phyloP scores from a whole-genome alignment of 2,113 vertebrate genomes.

The Grammomys dolichurus region DNA sequence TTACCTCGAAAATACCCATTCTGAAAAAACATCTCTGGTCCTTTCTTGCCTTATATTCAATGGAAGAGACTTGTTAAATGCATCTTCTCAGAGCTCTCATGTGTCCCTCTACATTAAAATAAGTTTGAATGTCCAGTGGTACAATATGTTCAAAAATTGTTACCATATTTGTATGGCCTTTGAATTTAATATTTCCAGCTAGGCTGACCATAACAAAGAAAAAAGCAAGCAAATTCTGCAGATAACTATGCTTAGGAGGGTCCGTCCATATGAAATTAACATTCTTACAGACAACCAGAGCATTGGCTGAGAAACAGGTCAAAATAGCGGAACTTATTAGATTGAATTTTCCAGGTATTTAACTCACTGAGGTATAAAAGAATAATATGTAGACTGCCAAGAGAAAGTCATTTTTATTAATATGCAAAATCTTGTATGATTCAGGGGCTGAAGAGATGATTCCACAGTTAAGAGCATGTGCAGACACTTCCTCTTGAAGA shows the following conservation, averaged over 20 bases:
- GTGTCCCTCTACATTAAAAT: not conserved
- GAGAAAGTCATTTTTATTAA: slow-evolving; percentile 18
- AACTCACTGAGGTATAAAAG: slow-evolving; percentile 49
- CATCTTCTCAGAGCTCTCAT: not conserved
- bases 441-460: not conserved
- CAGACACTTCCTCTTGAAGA: not conserved
- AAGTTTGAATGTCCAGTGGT: slow-evolving; percentile 48
- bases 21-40: not conserved
- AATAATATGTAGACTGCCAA: not conserved
- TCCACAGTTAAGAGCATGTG: not conserved
- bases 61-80: not conserved
- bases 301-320: slow-evolving; percentile 47
- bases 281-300: slow-evolving; percentile 39
- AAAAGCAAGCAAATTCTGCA: slow-evolving; percentile 57
- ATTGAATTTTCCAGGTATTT: slow-evolving; percentile 69
- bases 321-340: slow-evolving; percentile 68
- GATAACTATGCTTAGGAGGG: slow-evolving; percentile 36
- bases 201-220: slow-evolving; percentile 64
- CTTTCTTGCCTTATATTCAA: not conserved
- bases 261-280: slow-evolving; percentile 34
- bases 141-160: slow-evolving; percentile 40
- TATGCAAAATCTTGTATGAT: slow-evolving; percentile 43
- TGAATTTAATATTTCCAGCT: slow-evolving; percentile 62
- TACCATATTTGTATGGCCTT: slow-evolving; percentile 48
- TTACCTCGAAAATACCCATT: not conserved